Percentiles rank a stretch among this genome's conserved stretches.
Evolutionary conservation across 2,888 invertebrate genomes (phyloP).

Genomic region (Sthenelais limicola): DNA sequence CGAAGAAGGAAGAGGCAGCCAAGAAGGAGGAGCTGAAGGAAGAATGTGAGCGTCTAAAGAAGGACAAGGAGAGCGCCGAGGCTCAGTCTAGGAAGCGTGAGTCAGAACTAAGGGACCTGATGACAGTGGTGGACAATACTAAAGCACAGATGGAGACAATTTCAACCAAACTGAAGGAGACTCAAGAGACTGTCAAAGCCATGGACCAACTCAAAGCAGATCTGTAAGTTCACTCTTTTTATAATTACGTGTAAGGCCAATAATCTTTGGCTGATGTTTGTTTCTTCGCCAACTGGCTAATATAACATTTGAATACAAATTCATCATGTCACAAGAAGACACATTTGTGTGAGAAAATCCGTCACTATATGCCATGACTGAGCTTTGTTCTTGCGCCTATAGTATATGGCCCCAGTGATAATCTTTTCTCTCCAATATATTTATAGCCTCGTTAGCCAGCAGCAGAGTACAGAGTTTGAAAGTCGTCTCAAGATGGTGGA

Average conservation of each 20-base stretch:
- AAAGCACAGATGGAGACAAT: neutral
- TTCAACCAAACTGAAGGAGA: neutral
- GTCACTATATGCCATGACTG: too few relatives aligned
- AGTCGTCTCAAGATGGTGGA: conserved; percentile 21
- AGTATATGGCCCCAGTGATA: too few relatives aligned
- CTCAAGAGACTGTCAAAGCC: conserved; percentile 10
- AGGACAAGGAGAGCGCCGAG: conserved; percentile 33
- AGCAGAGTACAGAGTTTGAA: conserved; percentile 17
- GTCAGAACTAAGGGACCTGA: conserved; percentile 12
- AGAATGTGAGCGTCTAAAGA: conserved; percentile 31
- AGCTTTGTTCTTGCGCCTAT: too few relatives aligned
- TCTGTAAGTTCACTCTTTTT: conserved; percentile 12
- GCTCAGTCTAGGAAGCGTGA: neutral
- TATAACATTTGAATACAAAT: too few relatives aligned
- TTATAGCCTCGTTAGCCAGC: conserved; percentile 5
- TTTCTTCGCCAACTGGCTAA: too few relatives aligned
- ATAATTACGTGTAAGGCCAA: too few relatives aligned
- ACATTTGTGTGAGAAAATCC: too few relatives aligned
- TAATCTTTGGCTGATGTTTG: too few relatives aligned
- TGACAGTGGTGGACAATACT: neutral
- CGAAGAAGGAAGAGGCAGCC: conserved; percentile 21
- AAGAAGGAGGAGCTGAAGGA: conserved; percentile 9
- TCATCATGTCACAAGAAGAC: too few relatives aligned
- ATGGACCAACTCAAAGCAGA: conserved; percentile 28
- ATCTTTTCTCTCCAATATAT: too few relatives aligned